Percentiles rank a stretch among this genome's conserved stretches.
phyloP scores from a whole-genome alignment of 1,140 invertebrate species.

The Drosophila bifasciata region DNA sequence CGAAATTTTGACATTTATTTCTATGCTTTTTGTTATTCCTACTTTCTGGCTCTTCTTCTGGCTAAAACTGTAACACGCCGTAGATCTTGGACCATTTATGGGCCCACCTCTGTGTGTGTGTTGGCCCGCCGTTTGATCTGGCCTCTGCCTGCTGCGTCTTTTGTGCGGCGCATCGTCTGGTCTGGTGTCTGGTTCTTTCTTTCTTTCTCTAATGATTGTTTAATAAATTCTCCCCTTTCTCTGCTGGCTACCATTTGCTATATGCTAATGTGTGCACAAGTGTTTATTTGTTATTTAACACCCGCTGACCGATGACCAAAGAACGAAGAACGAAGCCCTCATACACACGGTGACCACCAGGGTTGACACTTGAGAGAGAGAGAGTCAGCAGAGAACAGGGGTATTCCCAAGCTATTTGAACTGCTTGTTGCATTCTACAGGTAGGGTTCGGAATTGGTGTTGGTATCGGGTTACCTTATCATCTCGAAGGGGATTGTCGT shows the following conservation, averaged over 20 bases:
- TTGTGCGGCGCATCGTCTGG: slow-evolving; percentile 4
- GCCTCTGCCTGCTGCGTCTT: slow-evolving; percentile 20
- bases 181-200: neutral
- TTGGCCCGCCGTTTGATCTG: slow-evolving; percentile 36
- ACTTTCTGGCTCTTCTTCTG: neutral
- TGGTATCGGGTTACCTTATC: slow-evolving; percentile 52
- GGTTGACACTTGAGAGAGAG: slow-evolving; percentile 35
- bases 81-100: slow-evolving; percentile 11
- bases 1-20: slow-evolving; percentile 74
- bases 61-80: slow-evolving; percentile 39
- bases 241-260: slow-evolving; percentile 32
- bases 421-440: slow-evolving; percentile 16
- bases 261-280: slow-evolving; percentile 76
- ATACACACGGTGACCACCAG: slow-evolving; percentile 60
- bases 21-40: slow-evolving; percentile 16
- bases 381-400: neutral
- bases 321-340: slow-evolving; percentile 18
- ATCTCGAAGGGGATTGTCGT: slow-evolving; percentile 11
- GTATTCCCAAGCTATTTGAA: slow-evolving; percentile 26
- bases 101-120: slow-evolving; percentile 1
- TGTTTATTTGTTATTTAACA: slow-evolving; percentile 83
- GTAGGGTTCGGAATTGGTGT: slow-evolving; percentile 6
- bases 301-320: slow-evolving; percentile 43
- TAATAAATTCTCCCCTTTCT: slow-evolving; percentile 53
- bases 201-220: slow-evolving; percentile 46